Base-by-base conservation (phyloP, 2,113 vertebrate genomes). In the Accipiter cooperii region DNA sequence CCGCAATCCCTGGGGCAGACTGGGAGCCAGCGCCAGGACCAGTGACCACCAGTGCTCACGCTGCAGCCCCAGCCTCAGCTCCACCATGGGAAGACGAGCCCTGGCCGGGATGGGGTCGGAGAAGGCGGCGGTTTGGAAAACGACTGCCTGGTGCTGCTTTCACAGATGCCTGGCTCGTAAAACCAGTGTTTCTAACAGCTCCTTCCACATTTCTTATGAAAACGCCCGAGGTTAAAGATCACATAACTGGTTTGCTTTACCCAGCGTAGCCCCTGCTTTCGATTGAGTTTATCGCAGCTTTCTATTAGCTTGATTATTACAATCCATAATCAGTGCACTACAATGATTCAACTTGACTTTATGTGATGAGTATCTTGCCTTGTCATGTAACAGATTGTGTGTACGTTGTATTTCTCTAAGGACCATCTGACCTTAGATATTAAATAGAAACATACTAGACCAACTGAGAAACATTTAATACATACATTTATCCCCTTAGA, bases 341-440 rank as follows among this genome's bases (percentile, higher is more conserved):
- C 97, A 97, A 97, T 97, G 93, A 97, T 97, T 97, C 97, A 91
- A 97, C 96, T 97, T 98, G 97, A 98, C 98, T 98, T 98, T 97
- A 97, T 96, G 96, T 90, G 97, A 88, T 97, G 96, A 97, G 97
- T 97, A 97, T 97, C 97, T 97, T 98, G 98, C 98, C 98, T 98
- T 97, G 98, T 97, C 98, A 98, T 97, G 97, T 97, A 98, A 98
- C 98, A 98, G 98, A 98, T 97, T 98, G 98, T 98, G 98, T 98
- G 98, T 98, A 98, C 29, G 97, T 98, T 98, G 98, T 98, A 98
- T 98, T 98, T 98, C 98, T 98, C 96, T 98, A 97, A 98, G 98
- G 98, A 98, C 98, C 98, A 98, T 98, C 98, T 98, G 98, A 98
- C 98, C 98, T 98, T 97, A 97, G 98, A 98, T 97, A 98, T 91